These are phyloP conservation scores for Gymnogyps californianus DNA, from an alignment of 2,113 vertebrate genomes.

Conservation along the genomic window DNA sequence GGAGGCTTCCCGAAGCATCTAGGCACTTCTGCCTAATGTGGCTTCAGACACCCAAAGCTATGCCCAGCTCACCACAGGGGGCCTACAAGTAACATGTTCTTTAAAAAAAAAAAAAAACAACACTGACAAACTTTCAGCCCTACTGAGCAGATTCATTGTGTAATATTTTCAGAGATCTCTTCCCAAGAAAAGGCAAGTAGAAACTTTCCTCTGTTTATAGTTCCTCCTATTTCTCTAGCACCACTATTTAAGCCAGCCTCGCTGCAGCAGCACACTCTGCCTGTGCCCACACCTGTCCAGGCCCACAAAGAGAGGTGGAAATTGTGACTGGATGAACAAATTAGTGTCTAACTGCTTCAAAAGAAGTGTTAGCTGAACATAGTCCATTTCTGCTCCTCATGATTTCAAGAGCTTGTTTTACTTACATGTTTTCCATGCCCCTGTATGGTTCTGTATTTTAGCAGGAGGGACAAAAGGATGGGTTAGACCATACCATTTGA, in stretches of 20 bases:
- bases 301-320: background rate
- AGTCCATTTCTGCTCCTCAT: background rate
- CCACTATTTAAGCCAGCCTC: background rate
- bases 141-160: background rate
- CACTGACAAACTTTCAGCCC: background rate
- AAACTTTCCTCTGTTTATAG: background rate
- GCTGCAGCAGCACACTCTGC: background rate
- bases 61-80: background rate
- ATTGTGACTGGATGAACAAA: background rate
- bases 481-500: background rate
- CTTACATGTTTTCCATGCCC: background rate
- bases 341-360: background rate
- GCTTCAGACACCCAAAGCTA: background rate
- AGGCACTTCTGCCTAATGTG: background rate
- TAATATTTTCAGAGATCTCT: background rate
- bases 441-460: background rate
- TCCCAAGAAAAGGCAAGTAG: background rate
- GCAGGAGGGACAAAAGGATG: background rate
- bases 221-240: background rate
- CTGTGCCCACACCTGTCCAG: background rate
- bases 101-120: background rate
- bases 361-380: background rate
- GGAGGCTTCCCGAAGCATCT: background rate
- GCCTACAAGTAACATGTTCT: background rate
- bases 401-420: background rate